phyloP scores from a whole-genome alignment of 2,888 invertebrate species.

The Trisateles emortualis region DNA sequence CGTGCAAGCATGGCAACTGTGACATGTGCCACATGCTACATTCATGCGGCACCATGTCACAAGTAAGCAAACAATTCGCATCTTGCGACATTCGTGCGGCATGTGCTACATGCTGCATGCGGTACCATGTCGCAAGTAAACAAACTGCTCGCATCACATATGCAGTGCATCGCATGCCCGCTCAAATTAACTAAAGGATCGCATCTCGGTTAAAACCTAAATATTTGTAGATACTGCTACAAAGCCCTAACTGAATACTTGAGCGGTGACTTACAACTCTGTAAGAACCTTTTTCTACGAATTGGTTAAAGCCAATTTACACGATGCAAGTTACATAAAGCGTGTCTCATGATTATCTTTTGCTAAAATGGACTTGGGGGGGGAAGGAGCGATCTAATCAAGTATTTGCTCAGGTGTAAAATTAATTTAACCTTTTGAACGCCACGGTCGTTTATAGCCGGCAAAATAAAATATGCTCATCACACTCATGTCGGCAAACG shows the following conservation, averaged over 20 bases:
- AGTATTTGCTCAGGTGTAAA: no score
- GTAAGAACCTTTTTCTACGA: background rate
- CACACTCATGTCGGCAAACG: no score
- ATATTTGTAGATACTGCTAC: conserved; percentile 30
- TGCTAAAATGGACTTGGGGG: no score
- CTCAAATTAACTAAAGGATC: conserved; percentile 24
- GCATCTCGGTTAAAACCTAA: conserved; percentile 22
- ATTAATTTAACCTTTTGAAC: no score
- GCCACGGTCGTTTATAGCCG: no score
- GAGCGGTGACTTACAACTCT: conserved; percentile 15
- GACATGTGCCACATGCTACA: background rate
- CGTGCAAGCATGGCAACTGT: no score
- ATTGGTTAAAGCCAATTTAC: background rate
- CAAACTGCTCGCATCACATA: conserved; percentile 15
- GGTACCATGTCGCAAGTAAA: conserved; percentile 1
- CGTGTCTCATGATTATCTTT: background rate
- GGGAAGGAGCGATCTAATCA: no score
- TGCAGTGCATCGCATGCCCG: conserved; percentile 21
- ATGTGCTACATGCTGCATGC: background rate
- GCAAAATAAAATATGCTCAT: no score
- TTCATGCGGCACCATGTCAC: background rate
- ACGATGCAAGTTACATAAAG: background rate
- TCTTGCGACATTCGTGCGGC: no score
- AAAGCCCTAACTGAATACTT: conserved; percentile 31
- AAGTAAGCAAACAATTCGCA: conserved; percentile 11